Conservation (phyloP, 2,113 vertebrate genomes). For the Ctenodactylus gundi region DNA sequence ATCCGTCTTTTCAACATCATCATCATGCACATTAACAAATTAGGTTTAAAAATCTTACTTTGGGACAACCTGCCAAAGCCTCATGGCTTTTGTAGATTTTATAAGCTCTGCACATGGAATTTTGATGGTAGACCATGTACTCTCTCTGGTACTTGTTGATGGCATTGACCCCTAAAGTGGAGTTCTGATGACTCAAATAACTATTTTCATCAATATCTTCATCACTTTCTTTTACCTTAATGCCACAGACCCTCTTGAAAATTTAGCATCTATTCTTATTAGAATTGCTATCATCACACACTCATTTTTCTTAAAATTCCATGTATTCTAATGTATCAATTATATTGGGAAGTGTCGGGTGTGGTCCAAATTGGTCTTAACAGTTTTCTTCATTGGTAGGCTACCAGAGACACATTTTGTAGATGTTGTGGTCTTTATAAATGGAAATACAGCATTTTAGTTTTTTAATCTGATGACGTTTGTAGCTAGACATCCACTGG, state of each 20-base stretch:
- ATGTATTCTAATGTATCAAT: background rate
- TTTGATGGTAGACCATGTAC: background rate
- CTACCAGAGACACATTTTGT: background rate
- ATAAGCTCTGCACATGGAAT: background rate
- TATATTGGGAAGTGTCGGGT: background rate
- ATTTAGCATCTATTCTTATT: background rate
- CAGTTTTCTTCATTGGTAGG: background rate
- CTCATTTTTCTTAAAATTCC: slow-evolving; percentile 27
- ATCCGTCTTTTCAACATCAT: slow-evolving; percentile 17
- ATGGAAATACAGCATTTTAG: slow-evolving; percentile 40
- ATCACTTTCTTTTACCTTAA: background rate
- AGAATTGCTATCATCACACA: background rate
- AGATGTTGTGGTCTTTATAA: slow-evolving; percentile 14
- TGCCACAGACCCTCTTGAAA: background rate
- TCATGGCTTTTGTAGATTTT: background rate
- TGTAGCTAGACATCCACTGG: slow-evolving; percentile 46
- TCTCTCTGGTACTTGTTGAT: background rate
- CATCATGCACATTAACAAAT: background rate
- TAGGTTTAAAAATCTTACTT: background rate
- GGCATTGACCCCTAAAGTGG: background rate
- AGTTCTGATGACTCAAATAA: background rate
- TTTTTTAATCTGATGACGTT: slow-evolving; percentile 14
- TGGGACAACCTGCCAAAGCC: background rate
- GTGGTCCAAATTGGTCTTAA: background rate
- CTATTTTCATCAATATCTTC: background rate